Conservation (phyloP, 2,888 invertebrate species). For the Trimorus sp. region DNA sequence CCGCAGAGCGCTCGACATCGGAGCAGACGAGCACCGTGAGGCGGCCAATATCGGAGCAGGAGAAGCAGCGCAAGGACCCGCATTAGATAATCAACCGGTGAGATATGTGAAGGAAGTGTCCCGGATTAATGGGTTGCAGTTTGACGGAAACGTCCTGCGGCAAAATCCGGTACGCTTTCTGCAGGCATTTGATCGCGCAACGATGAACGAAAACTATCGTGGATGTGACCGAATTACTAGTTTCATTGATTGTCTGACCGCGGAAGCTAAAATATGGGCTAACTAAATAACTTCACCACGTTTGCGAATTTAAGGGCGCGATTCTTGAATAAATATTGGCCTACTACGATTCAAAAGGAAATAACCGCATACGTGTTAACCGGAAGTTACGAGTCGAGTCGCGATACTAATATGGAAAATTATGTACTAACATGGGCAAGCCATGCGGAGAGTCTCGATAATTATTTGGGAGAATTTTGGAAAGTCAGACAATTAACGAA, state of each 20-base stretch:
- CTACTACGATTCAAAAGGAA: neutral
- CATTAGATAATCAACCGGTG: no score
- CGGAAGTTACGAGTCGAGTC: conserved; percentile 7
- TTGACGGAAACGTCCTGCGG: conserved; percentile 7
- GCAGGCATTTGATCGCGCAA: neutral
- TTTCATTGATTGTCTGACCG: conserved; percentile 4
- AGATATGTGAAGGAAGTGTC: no score
- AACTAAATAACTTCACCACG: neutral
- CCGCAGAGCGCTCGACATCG: no score
- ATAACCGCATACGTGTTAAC: conserved; percentile 1
- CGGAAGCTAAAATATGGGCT: no score
- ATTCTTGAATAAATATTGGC: conserved; percentile 5
- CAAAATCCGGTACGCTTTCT: conserved; percentile 16
- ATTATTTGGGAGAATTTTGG: conserved; percentile 2
- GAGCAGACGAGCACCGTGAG: no score
- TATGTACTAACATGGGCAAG: conserved; percentile 3
- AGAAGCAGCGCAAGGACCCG: no score
- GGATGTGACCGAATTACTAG: neutral
- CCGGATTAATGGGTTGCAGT: no score
- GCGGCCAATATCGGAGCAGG: no score
- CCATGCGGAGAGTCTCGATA: neutral
- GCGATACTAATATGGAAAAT: conserved; percentile 6
- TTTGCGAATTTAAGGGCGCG: neutral
- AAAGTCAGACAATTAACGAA: neutral
- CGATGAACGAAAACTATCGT: neutral